Conservation (phyloP, 2,888 invertebrate species). For the Carpatolechia fugitivella region DNA sequence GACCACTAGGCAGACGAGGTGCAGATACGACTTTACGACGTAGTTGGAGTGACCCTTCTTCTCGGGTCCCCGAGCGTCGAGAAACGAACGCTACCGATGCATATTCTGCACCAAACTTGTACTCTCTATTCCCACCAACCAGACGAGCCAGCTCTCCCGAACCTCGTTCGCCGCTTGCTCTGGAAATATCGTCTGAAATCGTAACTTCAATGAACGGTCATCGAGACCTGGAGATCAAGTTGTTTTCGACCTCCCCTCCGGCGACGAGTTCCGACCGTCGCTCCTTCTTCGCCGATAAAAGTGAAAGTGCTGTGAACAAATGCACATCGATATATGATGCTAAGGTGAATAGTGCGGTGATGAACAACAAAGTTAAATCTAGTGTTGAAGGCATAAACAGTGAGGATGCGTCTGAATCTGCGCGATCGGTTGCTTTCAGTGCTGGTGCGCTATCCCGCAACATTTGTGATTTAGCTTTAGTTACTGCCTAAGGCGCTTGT, state of each 20-base stretch:
- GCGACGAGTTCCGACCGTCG: conserved; percentile 65
- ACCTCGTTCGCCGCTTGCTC: conserved; percentile 65
- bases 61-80: conserved; percentile 63
- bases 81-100: conserved; percentile 55
- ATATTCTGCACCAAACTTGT: conserved; percentile 68
- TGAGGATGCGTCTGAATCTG: conserved; percentile 61
- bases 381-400: conserved; percentile 55
- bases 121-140: conserved; percentile 69
- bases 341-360: conserved; percentile 70
- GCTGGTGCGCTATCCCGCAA: conserved; percentile 59
- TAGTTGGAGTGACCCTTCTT: conserved; percentile 83
- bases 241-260: conserved; percentile 83
- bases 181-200: conserved; percentile 88
- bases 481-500: conserved; percentile 70
- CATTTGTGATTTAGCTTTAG: conserved; percentile 78
- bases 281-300: conserved; percentile 73
- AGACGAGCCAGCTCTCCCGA: conserved; percentile 64
- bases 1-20: conserved; percentile 60
- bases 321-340: conserved; percentile 56
- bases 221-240: conserved; percentile 88
- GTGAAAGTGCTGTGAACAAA: conserved; percentile 73
- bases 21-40: conserved; percentile 73
- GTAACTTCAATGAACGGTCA: conserved; percentile 88
- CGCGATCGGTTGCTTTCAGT: conserved; percentile 53
- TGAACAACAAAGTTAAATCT: conserved; percentile 55